Percentiles rank a stretch among this genome's conserved stretches.
Evolutionary conservation across 2,797 vertebrate species (phyloP).

Genomic region (Sylvia borin): DNA sequence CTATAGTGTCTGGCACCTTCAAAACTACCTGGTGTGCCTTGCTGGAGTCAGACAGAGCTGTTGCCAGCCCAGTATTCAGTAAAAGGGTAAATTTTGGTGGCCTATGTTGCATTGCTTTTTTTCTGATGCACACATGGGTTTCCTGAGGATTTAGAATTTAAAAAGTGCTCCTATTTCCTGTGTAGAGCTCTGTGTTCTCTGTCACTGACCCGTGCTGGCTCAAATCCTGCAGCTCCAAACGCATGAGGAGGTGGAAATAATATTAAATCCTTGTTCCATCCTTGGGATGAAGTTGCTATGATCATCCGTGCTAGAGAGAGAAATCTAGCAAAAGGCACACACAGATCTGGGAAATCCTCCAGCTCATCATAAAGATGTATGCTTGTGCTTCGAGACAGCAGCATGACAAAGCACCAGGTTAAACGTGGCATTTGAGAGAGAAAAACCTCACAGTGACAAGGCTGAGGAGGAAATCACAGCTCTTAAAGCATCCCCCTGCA

Average conservation of each 20-base stretch:
- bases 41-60: background rate
- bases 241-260: background rate
- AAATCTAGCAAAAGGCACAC: background rate
- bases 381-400: background rate
- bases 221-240: background rate
- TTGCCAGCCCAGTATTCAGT: background rate
- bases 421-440: background rate
- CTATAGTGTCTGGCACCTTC: background rate
- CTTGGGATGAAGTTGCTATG: background rate
- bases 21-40: background rate
- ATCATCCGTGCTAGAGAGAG: background rate
- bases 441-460: background rate
- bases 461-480: background rate
- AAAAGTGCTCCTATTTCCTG: background rate
- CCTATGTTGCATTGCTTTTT: rapidly evolving
- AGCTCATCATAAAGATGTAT: background rate
- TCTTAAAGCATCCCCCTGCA: background rate
- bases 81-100: background rate
- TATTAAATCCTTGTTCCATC: background rate
- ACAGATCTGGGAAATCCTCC: background rate
- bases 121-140: background rate
- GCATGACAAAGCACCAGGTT: conserved; percentile 23
- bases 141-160: background rate
- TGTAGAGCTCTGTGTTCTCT: background rate
- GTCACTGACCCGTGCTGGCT: background rate